Evolutionary conservation across 2,113 vertebrate genomes (phyloP), one percentile per base, ranked within the genome.

Genomic region (Rynchops niger): DNA sequence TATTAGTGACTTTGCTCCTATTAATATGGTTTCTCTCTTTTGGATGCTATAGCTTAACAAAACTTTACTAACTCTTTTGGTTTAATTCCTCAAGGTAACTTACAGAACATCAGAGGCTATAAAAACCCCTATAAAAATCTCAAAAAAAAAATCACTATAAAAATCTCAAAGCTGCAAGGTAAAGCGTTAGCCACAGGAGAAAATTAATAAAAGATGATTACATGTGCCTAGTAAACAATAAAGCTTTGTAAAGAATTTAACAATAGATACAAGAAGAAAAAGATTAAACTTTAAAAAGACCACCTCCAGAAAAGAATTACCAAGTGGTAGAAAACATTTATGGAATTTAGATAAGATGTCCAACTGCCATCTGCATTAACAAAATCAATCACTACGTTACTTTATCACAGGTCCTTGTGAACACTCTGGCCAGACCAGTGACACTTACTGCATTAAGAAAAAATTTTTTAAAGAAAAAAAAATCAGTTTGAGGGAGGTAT

Each of bases 31-130:
- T 96, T 96, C 20, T 93, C 76, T 88, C 43, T 92, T 93, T 90
- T 94, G 89, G 79, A 97, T 95, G 72, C 61, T 97, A 86, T 66
- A 92, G 80, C 77, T 98, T 97, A 97, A 98, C 98, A 98, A 98
- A 98, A 98, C 85, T 97, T 97, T 36, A 82, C 62, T 96, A 97
- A 97, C 81, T 89, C 77, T 90, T 96, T 88, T 89, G 69, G 70
- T 96, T 97, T 97, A 97, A 98, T 98, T 95, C 93, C 91, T 91
- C 38, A 52, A 97, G 96, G 90, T 71, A 80, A 95, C 87, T 94
- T 94, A 83, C 67, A 97, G 87, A 97, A 97, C 85, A 98, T 88
- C 88, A 96, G 65, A 97, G 65, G 10, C 47, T 91, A 52, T 73
- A 95, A 97, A 98, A 97, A 89, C 9, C 17, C 18, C 43, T 90